Percentiles rank a stretch among this genome's conserved stretches.
These are phyloP conservation scores for Hypanus sabinus DNA, from an alignment of 2,113 vertebrate species.

Conservation along the genomic window DNA sequence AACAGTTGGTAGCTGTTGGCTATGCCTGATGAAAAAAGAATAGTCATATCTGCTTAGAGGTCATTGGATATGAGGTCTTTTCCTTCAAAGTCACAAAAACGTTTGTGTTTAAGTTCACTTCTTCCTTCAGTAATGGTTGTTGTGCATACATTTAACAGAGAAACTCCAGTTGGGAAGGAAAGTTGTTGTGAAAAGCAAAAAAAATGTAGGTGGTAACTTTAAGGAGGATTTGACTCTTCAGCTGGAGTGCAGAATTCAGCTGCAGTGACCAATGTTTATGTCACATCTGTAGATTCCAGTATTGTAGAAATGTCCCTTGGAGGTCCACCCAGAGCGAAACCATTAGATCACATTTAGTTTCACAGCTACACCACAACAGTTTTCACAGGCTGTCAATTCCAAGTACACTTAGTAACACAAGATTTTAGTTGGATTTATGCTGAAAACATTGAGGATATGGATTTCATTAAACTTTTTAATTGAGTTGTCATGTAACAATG, in stretches of 20 bases:
- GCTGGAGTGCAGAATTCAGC: not conserved
- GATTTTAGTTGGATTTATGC: not conserved
- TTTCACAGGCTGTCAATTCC: not conserved
- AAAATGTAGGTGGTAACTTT: not conserved
- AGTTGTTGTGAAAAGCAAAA: not conserved
- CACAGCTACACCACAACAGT: too few relatives aligned
- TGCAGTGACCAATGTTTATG: not conserved
- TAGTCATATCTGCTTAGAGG: slow-evolving; percentile 1
- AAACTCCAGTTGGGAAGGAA: not conserved
- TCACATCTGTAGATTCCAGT: not conserved
- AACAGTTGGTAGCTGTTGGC: not conserved
- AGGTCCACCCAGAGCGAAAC: not conserved
- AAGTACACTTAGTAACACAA: not conserved
- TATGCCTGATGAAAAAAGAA: slow-evolving; percentile 28
- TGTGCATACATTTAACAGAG: not conserved
- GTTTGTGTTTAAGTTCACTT: not conserved
- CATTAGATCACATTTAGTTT: not conserved
- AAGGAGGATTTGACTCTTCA: not conserved
- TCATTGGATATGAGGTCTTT: not conserved
- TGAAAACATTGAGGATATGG: not conserved
- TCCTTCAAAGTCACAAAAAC: not conserved
- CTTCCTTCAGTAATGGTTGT: not conserved
- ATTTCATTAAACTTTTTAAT: not conserved
- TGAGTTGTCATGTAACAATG: not conserved
- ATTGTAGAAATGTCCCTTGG: not conserved